Base-by-base conservation (phyloP, 2,113 vertebrate genomes). In the Pyxicephalus adspersus region DNA sequence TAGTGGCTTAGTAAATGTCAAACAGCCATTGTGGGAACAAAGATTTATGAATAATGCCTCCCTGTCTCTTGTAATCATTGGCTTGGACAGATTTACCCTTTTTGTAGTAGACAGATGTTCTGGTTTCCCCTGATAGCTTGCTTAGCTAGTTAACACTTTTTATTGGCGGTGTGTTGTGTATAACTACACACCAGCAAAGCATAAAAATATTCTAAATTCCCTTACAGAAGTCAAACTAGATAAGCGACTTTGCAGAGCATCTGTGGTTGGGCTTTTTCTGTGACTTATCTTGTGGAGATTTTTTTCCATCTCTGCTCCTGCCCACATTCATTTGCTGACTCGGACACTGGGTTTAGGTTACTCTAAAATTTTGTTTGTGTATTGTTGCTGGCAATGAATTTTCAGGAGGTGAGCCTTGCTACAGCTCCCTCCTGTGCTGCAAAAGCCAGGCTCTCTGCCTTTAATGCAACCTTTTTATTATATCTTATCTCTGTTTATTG, bases 401-500 rank as follows among this genome's bases (percentile, higher is more conserved):
- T 34, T 28, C 52, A 58, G 22, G 70, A 25, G 70, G 31, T 57
- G 57, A 16, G 13, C 54, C n/a, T 20, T 25, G 20, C 71, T 15
- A 7, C 17, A 31, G 60, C 25, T 26, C 25, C 60, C 3, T 20
- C 26, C 18, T 17, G 17, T 60, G 29, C 71, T 58, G 54, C 71
- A 58, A 34, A 29, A 26, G 52, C 28, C 57, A 29, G 70, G 38
- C 71, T 11, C 38, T 4, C 20, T 23, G 19, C n/a, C 26, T 74
- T 38, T 23, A 16, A 23, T 58, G 22, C 28, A n/a, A 19, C 26
- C n/a, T 19, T 58, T 73, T 57, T 58, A 58, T 58, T 57, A 52
- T 23, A 25, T 20, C 55, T 60, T 22, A 45, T 58, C 13, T 63
- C 28, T 63, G 45, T 77, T 77, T 77, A 31, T 52, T 20, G 20